phyloP scores from a whole-genome alignment of 2,113 vertebrate species.

The Puntigrus tetrazona region DNA sequence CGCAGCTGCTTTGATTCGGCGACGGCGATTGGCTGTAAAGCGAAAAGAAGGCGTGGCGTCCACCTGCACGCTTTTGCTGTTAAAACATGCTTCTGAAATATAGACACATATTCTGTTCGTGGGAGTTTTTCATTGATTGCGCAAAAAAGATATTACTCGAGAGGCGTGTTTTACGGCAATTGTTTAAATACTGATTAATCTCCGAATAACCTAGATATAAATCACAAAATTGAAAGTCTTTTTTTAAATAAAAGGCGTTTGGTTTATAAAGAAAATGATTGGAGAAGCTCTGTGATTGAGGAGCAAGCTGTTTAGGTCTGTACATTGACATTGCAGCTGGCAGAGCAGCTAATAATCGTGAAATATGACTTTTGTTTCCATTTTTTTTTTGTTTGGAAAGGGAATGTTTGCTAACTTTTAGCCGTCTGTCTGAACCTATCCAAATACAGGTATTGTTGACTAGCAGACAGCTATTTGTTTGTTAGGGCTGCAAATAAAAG shows the following conservation, averaged over 20 bases:
- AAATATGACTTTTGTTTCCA: constrained; percentile 12
- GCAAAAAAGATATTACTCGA: neutral
- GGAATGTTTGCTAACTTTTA: constrained; percentile 21
- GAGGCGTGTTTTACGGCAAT: neutral
- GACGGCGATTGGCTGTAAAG: neutral
- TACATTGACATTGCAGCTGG: neutral
- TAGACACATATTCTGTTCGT: neutral
- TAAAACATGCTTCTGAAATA: neutral
- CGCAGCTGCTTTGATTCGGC: neutral
- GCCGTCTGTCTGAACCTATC: neutral
- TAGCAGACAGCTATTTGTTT: constrained; percentile 23
- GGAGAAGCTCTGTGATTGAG: neutral
- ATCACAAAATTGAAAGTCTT: neutral
- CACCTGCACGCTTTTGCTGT: neutral
- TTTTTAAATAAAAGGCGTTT: neutral
- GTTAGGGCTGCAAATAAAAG: constrained; percentile 25
- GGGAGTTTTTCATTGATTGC: constrained; percentile 3
- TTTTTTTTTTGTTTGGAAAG: neutral
- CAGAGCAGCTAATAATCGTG: neutral
- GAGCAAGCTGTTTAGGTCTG: neutral
- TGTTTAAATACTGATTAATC: no score
- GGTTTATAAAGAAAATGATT: neutral
- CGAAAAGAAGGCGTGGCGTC: neutral
- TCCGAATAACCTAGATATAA: neutral
- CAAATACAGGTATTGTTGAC: constrained; percentile 27